Evolutionary conservation across 2,113 vertebrate genomes (phyloP), one percentile per base, ranked within the genome.

Genomic region (Excalfactoria chinensis): DNA sequence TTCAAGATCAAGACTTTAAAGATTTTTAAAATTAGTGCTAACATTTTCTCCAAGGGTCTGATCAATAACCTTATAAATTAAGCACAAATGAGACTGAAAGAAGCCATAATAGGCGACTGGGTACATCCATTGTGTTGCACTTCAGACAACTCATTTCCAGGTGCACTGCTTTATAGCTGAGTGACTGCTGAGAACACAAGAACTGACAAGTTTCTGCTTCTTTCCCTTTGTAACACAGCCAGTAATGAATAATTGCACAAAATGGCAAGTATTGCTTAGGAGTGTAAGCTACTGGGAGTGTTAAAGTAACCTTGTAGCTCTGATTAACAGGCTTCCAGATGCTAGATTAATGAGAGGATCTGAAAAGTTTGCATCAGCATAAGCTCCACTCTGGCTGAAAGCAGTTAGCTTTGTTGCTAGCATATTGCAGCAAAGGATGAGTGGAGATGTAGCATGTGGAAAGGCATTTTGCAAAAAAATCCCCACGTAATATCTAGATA

Each of bases 321-420:
- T 94, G 86, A 93, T 93, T 95, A 97, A 92, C 88, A 93, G 68
- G 35, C 9, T 58, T 88, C 87, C 94, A 96, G 94, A 92, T 96
- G 93, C 92, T 91, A 86, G 87, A 94, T 95, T 96, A 97, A 97
- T 96, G 94, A 88, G 40, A 49, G 34, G 10, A 78, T 93, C 85
- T 84, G 83, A 86, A 95, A 97, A 93, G 85, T 77, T 95, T 83
- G 77, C 86, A 90, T 95, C 87, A 96, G 85, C 93, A 86, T 94
- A 96, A 95, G 74, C 71, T 72, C 86, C 44, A 41, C 26, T 62
- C 43, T 94, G 75, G 70, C 56, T 89, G 89, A 95, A 88, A 90
- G 37, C 80, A 46, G 62, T 51, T 70, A 74, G n/a, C n/a, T 71
- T 88, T 93, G 84, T 22, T 43, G 22, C 23, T 76, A 85, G 40